A percentile compares a stretch with the other conserved stretches of the same genome.
Conservation (phyloP, 2,113 vertebrate species). For the Gadus chalcogrammus region DNA sequence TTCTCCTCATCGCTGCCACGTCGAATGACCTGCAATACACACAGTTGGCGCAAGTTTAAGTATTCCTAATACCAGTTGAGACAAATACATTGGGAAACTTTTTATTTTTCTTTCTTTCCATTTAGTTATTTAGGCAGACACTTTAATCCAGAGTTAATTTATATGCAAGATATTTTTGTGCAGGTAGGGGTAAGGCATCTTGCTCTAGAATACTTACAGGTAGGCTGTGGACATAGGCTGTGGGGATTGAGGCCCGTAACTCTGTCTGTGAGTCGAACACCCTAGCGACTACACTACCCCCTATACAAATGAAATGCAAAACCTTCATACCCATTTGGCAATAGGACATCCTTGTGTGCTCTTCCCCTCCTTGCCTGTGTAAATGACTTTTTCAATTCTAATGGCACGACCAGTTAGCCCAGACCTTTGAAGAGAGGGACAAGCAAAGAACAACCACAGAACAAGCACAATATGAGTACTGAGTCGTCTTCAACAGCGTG, state of each 20-base stretch:
- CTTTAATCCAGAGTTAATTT: too few relatives aligned
- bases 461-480: constrained; percentile 1
- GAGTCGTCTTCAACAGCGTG: not conserved
- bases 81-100: not conserved
- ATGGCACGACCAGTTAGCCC: constrained; percentile 87
- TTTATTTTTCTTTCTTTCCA: not conserved
- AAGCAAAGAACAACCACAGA: constrained; percentile 8
- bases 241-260: too few relatives aligned
- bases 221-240: too few relatives aligned
- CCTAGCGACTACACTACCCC: not conserved
- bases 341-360: constrained; percentile 97
- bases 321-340: constrained; percentile 93
- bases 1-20: constrained; percentile 86
- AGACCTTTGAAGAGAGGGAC: constrained; percentile 75
- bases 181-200: too few relatives aligned
- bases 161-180: too few relatives aligned
- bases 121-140: too few relatives aligned
- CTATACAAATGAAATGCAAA: not conserved
- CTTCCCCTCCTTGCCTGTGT: constrained; percentile 98
- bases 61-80: not conserved
- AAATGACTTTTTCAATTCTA: constrained; percentile 93
- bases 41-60: not conserved
- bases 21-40: constrained; percentile 83
- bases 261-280: too few relatives aligned
- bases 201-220: too few relatives aligned